Percentiles rank a stretch among this genome's conserved stretches.
These are phyloP conservation scores for Phocides pigmalion DNA, from an alignment of 1,140 invertebrate genomes.

Conservation along the genomic window DNA sequence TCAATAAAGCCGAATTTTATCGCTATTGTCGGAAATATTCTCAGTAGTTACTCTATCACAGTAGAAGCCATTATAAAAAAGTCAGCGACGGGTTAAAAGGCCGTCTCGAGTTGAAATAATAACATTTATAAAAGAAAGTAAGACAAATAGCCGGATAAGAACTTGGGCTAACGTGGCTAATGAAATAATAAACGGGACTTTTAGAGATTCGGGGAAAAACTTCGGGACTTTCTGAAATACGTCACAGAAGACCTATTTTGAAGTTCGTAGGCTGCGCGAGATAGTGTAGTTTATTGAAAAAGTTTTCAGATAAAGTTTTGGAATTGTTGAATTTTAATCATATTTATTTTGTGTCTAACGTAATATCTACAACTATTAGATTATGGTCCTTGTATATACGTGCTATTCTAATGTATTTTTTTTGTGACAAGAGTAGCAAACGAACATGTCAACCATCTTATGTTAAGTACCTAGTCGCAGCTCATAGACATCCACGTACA, in stretches of 20 bases:
- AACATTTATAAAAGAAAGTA: conserved; percentile 33
- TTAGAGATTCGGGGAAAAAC: conserved; percentile 9
- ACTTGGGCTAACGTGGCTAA: conserved; percentile 28
- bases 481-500: too few species aligned
- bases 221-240: not conserved
- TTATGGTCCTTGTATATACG: too few species aligned
- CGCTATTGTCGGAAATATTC: too few species aligned
- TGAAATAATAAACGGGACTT: conserved; percentile 33
- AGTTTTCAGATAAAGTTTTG: not conserved
- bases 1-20: too few species aligned
- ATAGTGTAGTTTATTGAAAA: conserved; percentile 14
- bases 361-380: too few species aligned
- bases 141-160: conserved; percentile 36
- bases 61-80: not conserved
- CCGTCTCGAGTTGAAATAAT: not conserved
- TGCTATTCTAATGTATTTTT: too few species aligned
- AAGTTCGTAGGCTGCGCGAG: conserved; percentile 5
- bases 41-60: too few species aligned
- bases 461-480: too few species aligned
- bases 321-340: not conserved
- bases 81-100: not conserved
- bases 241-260: conserved; percentile 1
- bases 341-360: too few species aligned
- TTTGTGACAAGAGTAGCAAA: too few species aligned
- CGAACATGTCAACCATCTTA: too few species aligned